Conservation (phyloP, 2,888 invertebrate genomes). For the Thymelicus lineola region DNA sequence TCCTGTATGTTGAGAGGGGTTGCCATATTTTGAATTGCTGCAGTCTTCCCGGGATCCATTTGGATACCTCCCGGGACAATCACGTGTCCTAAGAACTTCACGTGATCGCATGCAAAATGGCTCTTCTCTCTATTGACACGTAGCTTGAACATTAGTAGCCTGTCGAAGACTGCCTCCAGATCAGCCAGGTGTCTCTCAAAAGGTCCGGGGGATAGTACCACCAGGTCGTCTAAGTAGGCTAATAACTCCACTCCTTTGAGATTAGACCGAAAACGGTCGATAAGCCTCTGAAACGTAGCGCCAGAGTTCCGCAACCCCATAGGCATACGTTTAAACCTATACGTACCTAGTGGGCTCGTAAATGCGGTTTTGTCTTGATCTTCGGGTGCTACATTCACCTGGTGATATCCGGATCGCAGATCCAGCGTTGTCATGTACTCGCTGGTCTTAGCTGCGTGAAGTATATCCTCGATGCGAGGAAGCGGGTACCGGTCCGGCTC, state of each 20-base stretch:
- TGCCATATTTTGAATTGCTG: slow-evolving; percentile 32
- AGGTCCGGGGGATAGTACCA: slow-evolving; percentile 44
- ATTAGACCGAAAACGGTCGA: slow-evolving; percentile 44
- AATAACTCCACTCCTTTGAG: slow-evolving; percentile 33
- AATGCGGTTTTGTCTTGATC: slow-evolving; percentile 46
- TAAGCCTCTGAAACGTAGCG: slow-evolving; percentile 47
- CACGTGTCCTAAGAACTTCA: slow-evolving; percentile 53
- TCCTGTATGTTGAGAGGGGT: too few species aligned
- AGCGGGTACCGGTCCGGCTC: slow-evolving; percentile 51
- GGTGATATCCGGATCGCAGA: slow-evolving; percentile 46
- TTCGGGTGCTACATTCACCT: slow-evolving; percentile 39
- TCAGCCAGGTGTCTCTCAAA: slow-evolving; percentile 50
- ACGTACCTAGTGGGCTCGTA: slow-evolving; percentile 41
- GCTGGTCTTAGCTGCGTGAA: slow-evolving; percentile 44
- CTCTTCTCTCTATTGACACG: slow-evolving; percentile 50
- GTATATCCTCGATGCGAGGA: slow-evolving; percentile 47
- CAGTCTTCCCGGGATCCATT: slow-evolving; percentile 49
- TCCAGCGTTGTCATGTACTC: slow-evolving; percentile 46
- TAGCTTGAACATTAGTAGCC: slow-evolving; percentile 45
- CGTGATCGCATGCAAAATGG: slow-evolving; percentile 43
- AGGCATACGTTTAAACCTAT: too few species aligned
- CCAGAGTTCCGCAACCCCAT: slow-evolving; percentile 47
- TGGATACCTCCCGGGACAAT: slow-evolving; percentile 48
- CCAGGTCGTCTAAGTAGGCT: slow-evolving; percentile 48
- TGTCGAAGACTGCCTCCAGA: slow-evolving; percentile 46